phyloP scores from a whole-genome alignment of 1,140 invertebrate genomes.

The Chelonus insularis region DNA sequence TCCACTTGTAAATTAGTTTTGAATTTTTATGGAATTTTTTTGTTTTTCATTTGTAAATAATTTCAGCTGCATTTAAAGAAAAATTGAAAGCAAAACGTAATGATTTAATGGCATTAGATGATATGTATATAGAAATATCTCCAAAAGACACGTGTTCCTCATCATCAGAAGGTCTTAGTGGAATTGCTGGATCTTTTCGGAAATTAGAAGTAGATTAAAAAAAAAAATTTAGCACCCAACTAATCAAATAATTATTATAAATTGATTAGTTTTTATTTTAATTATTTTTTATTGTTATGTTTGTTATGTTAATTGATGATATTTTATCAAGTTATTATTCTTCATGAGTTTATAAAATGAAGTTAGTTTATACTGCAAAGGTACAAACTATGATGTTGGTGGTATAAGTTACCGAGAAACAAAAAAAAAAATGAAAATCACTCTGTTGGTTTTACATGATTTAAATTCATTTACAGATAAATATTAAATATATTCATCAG shows the following conservation, averaged over 20 bases:
- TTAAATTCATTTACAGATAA: no score
- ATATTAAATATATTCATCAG: no score
- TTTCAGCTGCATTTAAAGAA: conserved; percentile 66
- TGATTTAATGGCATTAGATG: conserved; percentile 72
- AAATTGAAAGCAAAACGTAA: conserved; percentile 67
- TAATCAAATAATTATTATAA: no score
- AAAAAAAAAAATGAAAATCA: no score
- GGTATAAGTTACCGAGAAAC: conserved; percentile 48
- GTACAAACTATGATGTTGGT: conserved; percentile 38
- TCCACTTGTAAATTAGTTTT: no score
- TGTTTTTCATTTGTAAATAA: conserved; percentile 15
- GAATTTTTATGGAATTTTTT: conserved; percentile 15
- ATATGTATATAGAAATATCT: conserved; percentile 76
- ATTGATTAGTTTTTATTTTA: conserved; percentile 4
- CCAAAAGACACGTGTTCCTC: conserved; percentile 65
- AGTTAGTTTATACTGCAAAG: conserved; percentile 18
- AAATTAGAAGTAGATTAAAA: conserved; percentile 79
- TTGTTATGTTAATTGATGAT: conserved; percentile 26
- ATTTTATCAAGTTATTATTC: conserved; percentile 7
- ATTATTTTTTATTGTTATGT: conserved; percentile 17
- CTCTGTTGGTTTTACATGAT: no score
- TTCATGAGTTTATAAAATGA: not conserved
- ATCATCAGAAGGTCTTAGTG: conserved; percentile 67
- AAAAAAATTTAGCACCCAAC: not conserved
- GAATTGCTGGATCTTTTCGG: conserved; percentile 76